Conservation (phyloP, 64 coral and sea anemone species). For the Astreopora myriophthalma region DNA sequence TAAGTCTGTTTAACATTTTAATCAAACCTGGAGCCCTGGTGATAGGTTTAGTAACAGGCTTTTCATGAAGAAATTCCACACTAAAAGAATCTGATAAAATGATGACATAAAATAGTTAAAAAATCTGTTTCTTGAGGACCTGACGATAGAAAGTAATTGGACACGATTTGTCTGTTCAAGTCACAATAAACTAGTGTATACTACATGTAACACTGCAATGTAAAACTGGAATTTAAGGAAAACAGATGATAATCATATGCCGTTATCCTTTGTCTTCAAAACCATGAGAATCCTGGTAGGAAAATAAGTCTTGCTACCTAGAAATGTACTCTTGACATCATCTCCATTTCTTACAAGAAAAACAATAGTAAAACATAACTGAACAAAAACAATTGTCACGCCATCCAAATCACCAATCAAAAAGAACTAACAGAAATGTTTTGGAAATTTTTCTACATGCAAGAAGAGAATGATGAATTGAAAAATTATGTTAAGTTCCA, state of each 20-base stretch:
- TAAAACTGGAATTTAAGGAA: not conserved
- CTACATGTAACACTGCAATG: not conserved
- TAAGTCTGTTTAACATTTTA: conserved; percentile 36
- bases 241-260: too few species aligned
- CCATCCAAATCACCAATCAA: too few species aligned
- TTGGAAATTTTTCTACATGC: too few species aligned
- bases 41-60: conserved; percentile 91
- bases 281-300: not conserved
- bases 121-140: not conserved
- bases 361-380: too few species aligned
- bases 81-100: conserved; percentile 85
- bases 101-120: conserved; percentile 40
- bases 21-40: conserved; percentile 93
- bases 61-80: conserved; percentile 98
- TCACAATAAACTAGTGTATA: not conserved
- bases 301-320: not conserved
- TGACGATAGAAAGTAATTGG: too few species aligned
- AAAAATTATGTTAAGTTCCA: too few species aligned
- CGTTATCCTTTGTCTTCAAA: not conserved
- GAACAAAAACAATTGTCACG: too few species aligned
- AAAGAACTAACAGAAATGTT: too few species aligned
- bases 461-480: too few species aligned
- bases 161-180: too few species aligned
- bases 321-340: too few species aligned
- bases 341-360: too few species aligned